Evolutionary conservation across 1,140 invertebrate genomes (phyloP), one percentile per base, ranked within the genome.

Genomic region (Calliphora vicina): DNA sequence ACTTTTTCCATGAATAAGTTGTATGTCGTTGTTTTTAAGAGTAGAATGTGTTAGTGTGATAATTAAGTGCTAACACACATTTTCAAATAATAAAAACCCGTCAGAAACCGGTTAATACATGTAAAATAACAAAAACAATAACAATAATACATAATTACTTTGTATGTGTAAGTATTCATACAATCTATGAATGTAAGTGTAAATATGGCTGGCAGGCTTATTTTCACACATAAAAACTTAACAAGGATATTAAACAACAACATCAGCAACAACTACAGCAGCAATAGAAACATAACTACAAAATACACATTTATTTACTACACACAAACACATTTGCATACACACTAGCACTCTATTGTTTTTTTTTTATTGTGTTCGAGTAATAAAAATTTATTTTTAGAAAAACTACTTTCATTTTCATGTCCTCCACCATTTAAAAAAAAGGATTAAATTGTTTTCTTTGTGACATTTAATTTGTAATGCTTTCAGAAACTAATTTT

Each of bases 61-160:
- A 67, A 67, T 67, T 67, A 67, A 67, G 61, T 23, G 61, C 20
- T 23, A 67, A 23, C 61, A 67, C 23, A 67, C 20, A 67, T 67
- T 67, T 67, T 20, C 61, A 67, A 67, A 67, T 10, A 67, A 67
- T 23, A 23, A 67, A 20, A 67, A 57, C 15, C 61, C 61, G 61
- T 23, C 61, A 67, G 17, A 67, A 67, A 67, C 20, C 61, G 20
- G 61, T 67, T 67, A 67, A 67, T 67, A 23, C 20, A 20, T 67
- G 61, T 67, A 67, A 57, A 57, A 57, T 57, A 57, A 57, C 45
- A n/a, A 57, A 57, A 57, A 57, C 17, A 57, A 57, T 25, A 67
- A 67, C 61, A 67, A 67, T 67, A 67, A 67, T 23, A 67, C n/a
- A 23, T 67, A 67, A 67, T 67, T 67, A 67, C 61, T 67, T 67